phyloP scores from a whole-genome alignment of 2,888 invertebrate species.

The Calliscelio sp. region DNA sequence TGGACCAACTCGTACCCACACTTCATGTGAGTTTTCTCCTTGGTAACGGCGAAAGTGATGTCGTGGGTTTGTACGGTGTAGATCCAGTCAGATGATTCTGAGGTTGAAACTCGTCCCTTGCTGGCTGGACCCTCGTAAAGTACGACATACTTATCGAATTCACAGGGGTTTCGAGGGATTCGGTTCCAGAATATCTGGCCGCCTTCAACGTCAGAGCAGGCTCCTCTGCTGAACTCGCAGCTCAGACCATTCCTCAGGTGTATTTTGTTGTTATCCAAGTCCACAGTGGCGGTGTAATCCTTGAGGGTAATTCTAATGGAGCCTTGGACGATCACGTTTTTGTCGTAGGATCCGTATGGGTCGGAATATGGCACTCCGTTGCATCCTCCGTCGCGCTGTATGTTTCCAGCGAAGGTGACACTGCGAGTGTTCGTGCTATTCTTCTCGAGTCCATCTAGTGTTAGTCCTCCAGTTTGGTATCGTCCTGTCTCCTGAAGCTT shows the following conservation, averaged over 20 bases:
- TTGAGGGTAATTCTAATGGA: slow-evolving; percentile 24
- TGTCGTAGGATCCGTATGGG: slow-evolving; percentile 63
- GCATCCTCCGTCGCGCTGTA: slow-evolving; percentile 51
- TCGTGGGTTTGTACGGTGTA: background rate
- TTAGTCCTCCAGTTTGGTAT: background rate
- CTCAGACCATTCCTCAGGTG: slow-evolving; percentile 27
- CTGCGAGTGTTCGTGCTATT: slow-evolving; percentile 33
- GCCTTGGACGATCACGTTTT: slow-evolving; percentile 64
- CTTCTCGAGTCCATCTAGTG: background rate
- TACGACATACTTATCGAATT: slow-evolving; percentile 54
- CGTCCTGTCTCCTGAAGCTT: slow-evolving; percentile 2
- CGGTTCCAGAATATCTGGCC: slow-evolving; percentile 54
- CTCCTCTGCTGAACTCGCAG: slow-evolving; percentile 6
- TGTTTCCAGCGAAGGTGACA: slow-evolving; percentile 43
- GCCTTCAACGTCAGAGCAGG: slow-evolving; percentile 52
- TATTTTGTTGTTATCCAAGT: slow-evolving; percentile 42
- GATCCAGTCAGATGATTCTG: background rate
- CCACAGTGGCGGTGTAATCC: slow-evolving; percentile 19
- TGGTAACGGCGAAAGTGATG: background rate
- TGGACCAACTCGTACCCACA: background rate
- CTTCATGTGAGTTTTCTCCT: background rate
- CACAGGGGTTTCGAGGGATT: slow-evolving; percentile 34
- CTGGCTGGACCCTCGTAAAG: slow-evolving; percentile 68
- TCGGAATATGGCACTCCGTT: slow-evolving; percentile 68
- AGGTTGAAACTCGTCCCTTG: background rate